Conservation (phyloP, 2,888 invertebrate genomes). For the Agriopis aurantiaria region DNA sequence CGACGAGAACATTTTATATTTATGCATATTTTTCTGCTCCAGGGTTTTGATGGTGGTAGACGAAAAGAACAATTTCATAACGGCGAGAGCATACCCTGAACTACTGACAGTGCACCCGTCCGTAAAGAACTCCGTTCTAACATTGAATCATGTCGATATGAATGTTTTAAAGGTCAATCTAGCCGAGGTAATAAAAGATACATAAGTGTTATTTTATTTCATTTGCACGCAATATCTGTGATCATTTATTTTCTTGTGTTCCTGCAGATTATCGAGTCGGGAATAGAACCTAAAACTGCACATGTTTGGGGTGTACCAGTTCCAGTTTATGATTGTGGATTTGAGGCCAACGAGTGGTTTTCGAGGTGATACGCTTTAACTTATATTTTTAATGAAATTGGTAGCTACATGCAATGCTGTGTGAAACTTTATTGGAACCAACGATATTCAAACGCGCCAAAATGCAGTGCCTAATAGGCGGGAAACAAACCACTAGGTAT, state of each 20-base stretch:
- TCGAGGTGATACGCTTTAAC: conserved; percentile 71
- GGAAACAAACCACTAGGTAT: too few relatives aligned
- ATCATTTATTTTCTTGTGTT: not conserved
- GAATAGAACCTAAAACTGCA: conserved; percentile 65
- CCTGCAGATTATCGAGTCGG: conserved; percentile 61
- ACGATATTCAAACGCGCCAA: too few relatives aligned
- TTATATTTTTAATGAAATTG: conserved; percentile 18
- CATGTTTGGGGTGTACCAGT: conserved; percentile 86
- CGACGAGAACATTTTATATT: not conserved
- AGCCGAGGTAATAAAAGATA: conserved; percentile 64
- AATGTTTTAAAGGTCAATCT: conserved; percentile 85
- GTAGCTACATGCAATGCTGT: not conserved
- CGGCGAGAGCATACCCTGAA: conserved; percentile 85
- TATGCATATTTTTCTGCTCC: conserved; percentile 34
- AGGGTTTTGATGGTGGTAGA: conserved; percentile 87
- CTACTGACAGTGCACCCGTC: conserved; percentile 83
- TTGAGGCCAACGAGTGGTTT: conserved; percentile 91
- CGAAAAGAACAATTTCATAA: conserved; percentile 84
- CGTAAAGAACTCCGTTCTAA: conserved; percentile 81
- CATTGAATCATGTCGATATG: conserved; percentile 85
- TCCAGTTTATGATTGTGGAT: conserved; percentile 90
- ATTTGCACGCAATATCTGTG: not conserved
- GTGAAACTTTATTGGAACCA: too few relatives aligned
- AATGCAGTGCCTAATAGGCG: too few relatives aligned
- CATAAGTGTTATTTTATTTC: not conserved